A percentile compares a stretch with the other conserved stretches of the same genome.
These are phyloP conservation scores for Aphidius colemani DNA, from an alignment of 2,888 invertebrate genomes.

Conservation along the genomic window DNA sequence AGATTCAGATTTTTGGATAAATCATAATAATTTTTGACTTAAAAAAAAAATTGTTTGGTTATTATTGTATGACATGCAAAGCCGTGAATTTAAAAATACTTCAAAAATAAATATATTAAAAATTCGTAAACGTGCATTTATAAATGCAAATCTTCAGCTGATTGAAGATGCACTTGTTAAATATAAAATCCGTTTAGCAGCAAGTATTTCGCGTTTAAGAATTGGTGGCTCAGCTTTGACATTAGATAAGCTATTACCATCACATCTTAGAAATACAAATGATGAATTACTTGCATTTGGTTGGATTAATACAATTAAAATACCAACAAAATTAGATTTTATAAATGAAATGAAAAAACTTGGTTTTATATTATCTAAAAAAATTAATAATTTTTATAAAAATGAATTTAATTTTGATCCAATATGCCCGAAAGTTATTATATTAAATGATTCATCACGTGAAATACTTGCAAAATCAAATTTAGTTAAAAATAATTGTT, in stretches of 20 bases:
- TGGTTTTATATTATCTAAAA: constrained; percentile 61
- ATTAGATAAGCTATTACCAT: constrained; percentile 70
- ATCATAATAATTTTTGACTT: constrained; percentile 59
- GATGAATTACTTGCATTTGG: constrained; percentile 70
- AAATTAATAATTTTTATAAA: constrained; percentile 47
- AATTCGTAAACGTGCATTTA: constrained; percentile 40
- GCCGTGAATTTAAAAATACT: constrained; percentile 63
- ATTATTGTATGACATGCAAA: constrained; percentile 72
- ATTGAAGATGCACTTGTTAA: constrained; percentile 71
- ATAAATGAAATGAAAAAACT: constrained; percentile 60
- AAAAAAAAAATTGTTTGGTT: constrained; percentile 67
- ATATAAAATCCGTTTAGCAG: constrained; percentile 72
- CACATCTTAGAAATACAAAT: constrained; percentile 71
- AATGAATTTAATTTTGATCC: constrained; percentile 65
- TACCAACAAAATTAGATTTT: constrained; percentile 63
- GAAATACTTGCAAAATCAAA: constrained; percentile 64
- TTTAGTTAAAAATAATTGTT: constrained; percentile 63
- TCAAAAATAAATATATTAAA: constrained; percentile 36
- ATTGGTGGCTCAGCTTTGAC: constrained; percentile 75
- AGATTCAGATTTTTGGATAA: constrained; percentile 67
- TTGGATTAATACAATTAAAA: constrained; percentile 79
- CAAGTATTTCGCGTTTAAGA: constrained; percentile 76
- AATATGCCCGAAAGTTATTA: constrained; percentile 67
- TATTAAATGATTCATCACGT: constrained; percentile 65
- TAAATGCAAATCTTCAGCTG: constrained; percentile 57